A percentile compares a stretch with the other conserved stretches of the same genome.
phyloP scores from a whole-genome alignment of 2,797 vertebrate species.

The Champsocephalus gunnari region DNA sequence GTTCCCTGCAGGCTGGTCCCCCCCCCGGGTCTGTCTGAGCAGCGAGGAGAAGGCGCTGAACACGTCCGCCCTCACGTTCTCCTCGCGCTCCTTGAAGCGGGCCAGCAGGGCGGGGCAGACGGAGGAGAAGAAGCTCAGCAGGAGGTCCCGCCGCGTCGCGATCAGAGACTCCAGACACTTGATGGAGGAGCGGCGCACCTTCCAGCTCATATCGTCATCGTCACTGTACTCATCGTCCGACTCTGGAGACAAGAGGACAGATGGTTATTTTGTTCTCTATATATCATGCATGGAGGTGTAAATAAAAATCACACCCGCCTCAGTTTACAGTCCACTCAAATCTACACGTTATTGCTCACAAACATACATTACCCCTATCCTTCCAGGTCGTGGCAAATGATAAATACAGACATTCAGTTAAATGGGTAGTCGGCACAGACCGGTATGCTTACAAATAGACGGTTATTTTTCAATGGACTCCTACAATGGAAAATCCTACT shows the following conservation, averaged over 20 bases:
- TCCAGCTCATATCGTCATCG: constrained; percentile 97
- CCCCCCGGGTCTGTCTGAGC: constrained; percentile 88
- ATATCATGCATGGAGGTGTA: no score
- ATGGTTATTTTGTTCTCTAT: no score
- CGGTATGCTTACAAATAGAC: no score
- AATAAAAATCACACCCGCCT: no score
- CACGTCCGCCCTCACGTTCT: constrained; percentile 94
- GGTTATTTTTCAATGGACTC: no score
- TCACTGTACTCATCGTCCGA: constrained; percentile 95
- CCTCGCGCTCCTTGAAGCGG: constrained; percentile 94
- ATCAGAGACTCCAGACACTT: constrained; percentile 93
- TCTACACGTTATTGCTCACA: no score
- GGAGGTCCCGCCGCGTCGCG: constrained; percentile 87
- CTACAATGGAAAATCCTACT: no score
- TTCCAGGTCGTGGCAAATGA: no score
- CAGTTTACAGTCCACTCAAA: no score
- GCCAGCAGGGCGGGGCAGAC: constrained; percentile 88
- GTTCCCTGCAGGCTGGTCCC: constrained; percentile 67
- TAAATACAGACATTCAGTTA: no score
- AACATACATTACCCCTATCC: no score
- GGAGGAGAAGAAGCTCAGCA: constrained; percentile 89
- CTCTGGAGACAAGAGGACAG: constrained; percentile 73
- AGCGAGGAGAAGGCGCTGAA: constrained; percentile 89
- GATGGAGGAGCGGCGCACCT: constrained; percentile 92
- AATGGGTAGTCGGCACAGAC: no score